These are phyloP conservation scores for Tenthredo livida DNA, from an alignment of 2,888 invertebrate species.

Conservation along the genomic window DNA sequence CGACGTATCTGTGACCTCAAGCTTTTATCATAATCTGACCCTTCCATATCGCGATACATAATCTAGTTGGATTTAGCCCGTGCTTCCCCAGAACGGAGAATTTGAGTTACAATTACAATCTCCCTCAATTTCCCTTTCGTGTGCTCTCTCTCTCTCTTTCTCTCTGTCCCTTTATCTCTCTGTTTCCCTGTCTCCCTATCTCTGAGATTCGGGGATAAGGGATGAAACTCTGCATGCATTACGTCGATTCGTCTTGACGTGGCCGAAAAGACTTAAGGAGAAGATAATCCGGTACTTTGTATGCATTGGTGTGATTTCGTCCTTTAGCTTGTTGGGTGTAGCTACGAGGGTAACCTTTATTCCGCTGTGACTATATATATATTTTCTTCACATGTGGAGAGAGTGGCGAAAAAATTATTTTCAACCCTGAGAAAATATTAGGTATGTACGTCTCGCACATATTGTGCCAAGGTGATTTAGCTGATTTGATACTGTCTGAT, in stretches of 20 bases:
- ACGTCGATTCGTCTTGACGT: constrained; percentile 35
- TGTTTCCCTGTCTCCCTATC: neutral
- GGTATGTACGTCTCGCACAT: neutral
- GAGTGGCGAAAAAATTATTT: neutral
- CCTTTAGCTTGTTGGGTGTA: neutral
- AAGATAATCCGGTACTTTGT: constrained; percentile 53
- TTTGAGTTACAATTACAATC: neutral
- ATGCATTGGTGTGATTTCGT: constrained; percentile 53
- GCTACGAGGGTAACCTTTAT: constrained; percentile 3
- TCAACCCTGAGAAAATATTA: neutral
- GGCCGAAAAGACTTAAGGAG: constrained; percentile 46
- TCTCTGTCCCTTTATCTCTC: neutral
- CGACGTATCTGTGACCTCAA: neutral
- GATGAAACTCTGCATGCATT: constrained; percentile 42
- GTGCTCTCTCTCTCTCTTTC: neutral
- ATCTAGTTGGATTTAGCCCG: constrained; percentile 8
- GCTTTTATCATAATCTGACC: constrained; percentile 10
- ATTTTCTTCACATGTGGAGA: neutral
- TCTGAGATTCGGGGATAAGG: constrained; percentile 7
- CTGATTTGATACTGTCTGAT: neutral
- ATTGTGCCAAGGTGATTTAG: neutral
- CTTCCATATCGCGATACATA: constrained; percentile 18
- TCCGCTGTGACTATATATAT: neutral
- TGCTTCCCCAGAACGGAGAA: neutral
- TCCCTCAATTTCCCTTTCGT: neutral